Evolutionary conservation across 2,888 invertebrate genomes (phyloP).

Genomic region (Penaeus monodon): DNA sequence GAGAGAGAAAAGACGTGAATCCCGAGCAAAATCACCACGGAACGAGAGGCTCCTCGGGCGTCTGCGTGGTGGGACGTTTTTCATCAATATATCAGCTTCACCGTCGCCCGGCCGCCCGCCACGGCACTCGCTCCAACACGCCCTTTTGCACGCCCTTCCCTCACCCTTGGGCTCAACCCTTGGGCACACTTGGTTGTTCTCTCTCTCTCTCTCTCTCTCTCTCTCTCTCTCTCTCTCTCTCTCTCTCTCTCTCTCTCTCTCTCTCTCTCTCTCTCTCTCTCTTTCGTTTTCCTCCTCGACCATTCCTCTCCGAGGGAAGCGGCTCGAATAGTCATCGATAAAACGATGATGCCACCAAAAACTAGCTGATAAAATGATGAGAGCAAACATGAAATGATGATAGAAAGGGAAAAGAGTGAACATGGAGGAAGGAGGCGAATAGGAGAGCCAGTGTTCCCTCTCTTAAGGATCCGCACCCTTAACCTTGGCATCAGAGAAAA

Average conservation of each 20-base stretch:
- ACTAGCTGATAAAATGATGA: too few relatives aligned
- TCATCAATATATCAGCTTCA: slow-evolving; percentile 33
- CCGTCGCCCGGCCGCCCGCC: slow-evolving; percentile 12
- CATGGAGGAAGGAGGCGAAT: too few relatives aligned
- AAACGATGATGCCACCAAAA: too few relatives aligned
- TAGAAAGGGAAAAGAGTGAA: too few relatives aligned
- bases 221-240: not conserved
- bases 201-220: not conserved
- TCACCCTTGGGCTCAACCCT: too few relatives aligned
- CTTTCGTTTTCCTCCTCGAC: not conserved
- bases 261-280: not conserved
- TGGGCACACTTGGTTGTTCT: too few relatives aligned
- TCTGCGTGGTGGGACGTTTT: slow-evolving; percentile 36
- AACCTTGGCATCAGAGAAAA: slow-evolving; percentile 40
- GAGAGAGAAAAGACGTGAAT: too few relatives aligned
- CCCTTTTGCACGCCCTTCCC: not conserved
- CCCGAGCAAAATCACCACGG: too few relatives aligned
- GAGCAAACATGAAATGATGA: too few relatives aligned
- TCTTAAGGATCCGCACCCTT: slow-evolving; percentile 5
- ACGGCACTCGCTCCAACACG: not conserved
- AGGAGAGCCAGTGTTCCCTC: too few relatives aligned
- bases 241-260: not conserved
- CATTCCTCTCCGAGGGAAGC: too few relatives aligned
- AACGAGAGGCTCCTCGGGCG: slow-evolving; percentile 1
- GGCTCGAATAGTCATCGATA: too few relatives aligned